Conservation (phyloP, 2,113 vertebrate species). For the Sapajus apella region DNA sequence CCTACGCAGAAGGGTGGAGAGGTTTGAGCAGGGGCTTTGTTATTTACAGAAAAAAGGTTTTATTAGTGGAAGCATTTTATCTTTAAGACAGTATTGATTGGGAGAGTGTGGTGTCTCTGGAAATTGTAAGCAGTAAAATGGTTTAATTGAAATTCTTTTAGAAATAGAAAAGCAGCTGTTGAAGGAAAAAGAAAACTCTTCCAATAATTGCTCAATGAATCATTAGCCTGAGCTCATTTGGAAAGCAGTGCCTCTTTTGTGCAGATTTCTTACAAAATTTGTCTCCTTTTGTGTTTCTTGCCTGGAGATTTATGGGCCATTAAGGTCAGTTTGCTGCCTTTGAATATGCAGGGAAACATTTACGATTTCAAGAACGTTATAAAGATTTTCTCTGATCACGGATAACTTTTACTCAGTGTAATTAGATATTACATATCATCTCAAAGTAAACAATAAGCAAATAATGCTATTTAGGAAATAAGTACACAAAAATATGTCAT, state of each 20-base stretch:
- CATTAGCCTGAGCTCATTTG: conserved; percentile 44
- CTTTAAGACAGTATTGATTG: neutral
- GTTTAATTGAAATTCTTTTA: conserved; percentile 52
- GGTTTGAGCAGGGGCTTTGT: neutral
- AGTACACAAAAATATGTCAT: neutral
- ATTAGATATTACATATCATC: neutral
- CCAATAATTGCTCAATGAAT: conserved; percentile 41
- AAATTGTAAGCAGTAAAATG: conserved; percentile 41
- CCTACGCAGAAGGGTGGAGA: neutral
- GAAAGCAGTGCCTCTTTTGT: neutral
- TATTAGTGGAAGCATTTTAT: conserved; percentile 27
- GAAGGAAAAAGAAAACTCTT: conserved; percentile 49
- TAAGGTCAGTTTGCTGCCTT: neutral
- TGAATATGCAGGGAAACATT: neutral
- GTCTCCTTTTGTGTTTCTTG: neutral
- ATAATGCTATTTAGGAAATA: neutral
- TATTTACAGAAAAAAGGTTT: neutral
- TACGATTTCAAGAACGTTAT: neutral
- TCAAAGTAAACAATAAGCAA: neutral
- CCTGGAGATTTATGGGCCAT: neutral
- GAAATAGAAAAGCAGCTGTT: conserved; percentile 23
- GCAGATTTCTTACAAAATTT: neutral
- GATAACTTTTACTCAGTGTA: neutral
- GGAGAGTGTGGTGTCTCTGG: neutral
- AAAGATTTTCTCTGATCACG: neutral